Conservation (phyloP, 2,797 vertebrate genomes). For the Halcyon smyrnensis region DNA sequence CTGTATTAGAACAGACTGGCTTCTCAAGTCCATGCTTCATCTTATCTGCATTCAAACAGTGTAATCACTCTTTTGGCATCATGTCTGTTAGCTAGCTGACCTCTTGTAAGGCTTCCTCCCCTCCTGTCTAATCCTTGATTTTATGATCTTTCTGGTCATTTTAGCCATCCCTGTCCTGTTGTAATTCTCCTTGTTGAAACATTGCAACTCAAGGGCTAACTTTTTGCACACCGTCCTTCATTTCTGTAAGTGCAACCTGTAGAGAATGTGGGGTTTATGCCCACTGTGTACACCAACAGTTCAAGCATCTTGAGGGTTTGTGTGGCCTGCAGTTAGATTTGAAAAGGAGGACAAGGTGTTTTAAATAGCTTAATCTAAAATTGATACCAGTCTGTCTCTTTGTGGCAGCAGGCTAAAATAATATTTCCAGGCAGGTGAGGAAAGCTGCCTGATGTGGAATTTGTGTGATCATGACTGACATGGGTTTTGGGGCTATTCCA, state of each 20-base stretch:
- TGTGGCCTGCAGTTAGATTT: not conserved
- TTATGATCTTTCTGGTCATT: not conserved
- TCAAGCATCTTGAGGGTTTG: not conserved
- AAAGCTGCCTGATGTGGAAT: constrained; percentile 44
- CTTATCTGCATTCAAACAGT: not conserved
- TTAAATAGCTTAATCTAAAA: constrained; percentile 21
- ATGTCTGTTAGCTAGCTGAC: not conserved
- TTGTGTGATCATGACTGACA: not conserved
- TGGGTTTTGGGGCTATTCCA: not conserved
- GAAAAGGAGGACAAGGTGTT: not conserved
- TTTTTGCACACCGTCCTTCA: not conserved
- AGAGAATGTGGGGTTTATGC: not conserved
- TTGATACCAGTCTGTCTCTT: not conserved
- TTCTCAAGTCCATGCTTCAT: not conserved
- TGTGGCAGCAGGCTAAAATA: constrained; percentile 3
- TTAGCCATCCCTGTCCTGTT: not conserved
- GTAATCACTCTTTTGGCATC: not conserved
- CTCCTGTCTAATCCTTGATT: not conserved
- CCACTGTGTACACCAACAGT: not conserved
- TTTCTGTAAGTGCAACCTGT: not conserved
- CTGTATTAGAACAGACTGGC: not conserved
- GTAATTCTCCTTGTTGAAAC: not conserved
- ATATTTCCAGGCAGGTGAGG: constrained; percentile 30
- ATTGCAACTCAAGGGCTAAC: not conserved
- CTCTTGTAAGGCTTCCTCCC: not conserved